A percentile compares a stretch with the other conserved stretches of the same genome.
Evolutionary conservation across 2,113 vertebrate species (phyloP).

Genomic region (Megaptera novaeangliae): DNA sequence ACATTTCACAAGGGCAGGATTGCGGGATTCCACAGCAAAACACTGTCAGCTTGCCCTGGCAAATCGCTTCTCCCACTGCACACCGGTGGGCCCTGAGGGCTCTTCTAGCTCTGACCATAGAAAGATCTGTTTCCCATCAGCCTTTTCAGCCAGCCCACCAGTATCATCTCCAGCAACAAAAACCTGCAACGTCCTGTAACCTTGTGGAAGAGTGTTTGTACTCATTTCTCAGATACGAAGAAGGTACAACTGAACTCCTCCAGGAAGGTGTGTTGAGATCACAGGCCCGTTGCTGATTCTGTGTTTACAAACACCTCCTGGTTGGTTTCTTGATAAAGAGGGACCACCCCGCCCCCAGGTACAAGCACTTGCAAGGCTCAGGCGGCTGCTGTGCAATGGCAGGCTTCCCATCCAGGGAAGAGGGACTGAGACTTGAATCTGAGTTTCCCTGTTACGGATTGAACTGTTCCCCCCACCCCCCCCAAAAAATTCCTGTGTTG

Average conservation of each 20-base stretch:
- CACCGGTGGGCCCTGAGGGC: background rate
- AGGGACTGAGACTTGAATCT: background rate
- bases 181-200: constrained; percentile 29
- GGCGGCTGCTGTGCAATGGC: background rate
- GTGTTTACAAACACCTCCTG: background rate
- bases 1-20: background rate
- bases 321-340: background rate
- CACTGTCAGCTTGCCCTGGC: background rate
- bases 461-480: background rate
- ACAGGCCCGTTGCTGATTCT: background rate
- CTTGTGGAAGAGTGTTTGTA: background rate
- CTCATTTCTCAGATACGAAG: background rate
- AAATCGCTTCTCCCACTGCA: background rate
- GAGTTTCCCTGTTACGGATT: background rate
- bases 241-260: background rate
- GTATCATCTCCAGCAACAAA: constrained; percentile 39
- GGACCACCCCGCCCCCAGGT: background rate
- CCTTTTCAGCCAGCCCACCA: constrained; percentile 12
- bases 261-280: background rate
- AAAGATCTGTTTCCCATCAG: constrained; percentile 23
- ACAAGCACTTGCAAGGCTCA: background rate
- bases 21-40: background rate
- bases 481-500: background rate
- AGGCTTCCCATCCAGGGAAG: background rate
- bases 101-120: constrained; percentile 17